Evolutionary conservation across 2,888 invertebrate species (phyloP).

Genomic region (Drosophila yooni): DNA sequence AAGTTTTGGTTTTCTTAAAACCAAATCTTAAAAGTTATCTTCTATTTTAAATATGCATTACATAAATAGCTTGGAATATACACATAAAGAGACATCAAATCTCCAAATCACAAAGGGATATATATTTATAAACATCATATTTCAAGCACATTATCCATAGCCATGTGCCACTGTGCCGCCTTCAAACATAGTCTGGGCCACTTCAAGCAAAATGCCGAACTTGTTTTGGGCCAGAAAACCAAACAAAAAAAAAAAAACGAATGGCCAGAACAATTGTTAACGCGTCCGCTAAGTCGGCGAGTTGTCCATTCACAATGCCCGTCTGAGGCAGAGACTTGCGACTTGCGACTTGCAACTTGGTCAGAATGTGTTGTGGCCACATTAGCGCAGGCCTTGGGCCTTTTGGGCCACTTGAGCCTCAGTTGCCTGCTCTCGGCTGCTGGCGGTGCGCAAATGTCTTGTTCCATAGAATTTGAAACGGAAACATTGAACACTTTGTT

Average conservation of each 20-base stretch:
- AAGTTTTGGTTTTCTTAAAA: background rate
- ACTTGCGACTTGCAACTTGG: slow-evolving; percentile 21
- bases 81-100: background rate
- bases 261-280: slow-evolving; percentile 77
- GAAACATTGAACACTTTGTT: slow-evolving; percentile 83
- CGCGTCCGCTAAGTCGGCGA: slow-evolving; percentile 70
- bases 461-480: slow-evolving; percentile 83
- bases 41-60: background rate
- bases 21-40: rapidly evolving
- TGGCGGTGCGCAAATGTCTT: slow-evolving; percentile 78
- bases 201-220: slow-evolving; percentile 74
- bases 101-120: background rate
- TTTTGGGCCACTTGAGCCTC: slow-evolving; percentile 17
- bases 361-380: slow-evolving; percentile 43
- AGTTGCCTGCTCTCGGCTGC: slow-evolving; percentile 37
- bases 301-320: slow-evolving; percentile 64
- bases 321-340: slow-evolving; percentile 18
- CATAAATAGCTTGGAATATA: no score
- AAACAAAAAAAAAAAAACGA: slow-evolving; percentile 43
- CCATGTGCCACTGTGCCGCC: slow-evolving; percentile 31
- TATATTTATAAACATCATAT: background rate
- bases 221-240: slow-evolving; percentile 59
- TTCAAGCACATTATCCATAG: background rate
- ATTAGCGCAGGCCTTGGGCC: slow-evolving; percentile 41
- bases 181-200: slow-evolving; percentile 37